Evolutionary conservation across 2,113 vertebrate species (phyloP), one percentile per base, ranked within the genome.

Genomic region (Rhagologus leucostigma): DNA sequence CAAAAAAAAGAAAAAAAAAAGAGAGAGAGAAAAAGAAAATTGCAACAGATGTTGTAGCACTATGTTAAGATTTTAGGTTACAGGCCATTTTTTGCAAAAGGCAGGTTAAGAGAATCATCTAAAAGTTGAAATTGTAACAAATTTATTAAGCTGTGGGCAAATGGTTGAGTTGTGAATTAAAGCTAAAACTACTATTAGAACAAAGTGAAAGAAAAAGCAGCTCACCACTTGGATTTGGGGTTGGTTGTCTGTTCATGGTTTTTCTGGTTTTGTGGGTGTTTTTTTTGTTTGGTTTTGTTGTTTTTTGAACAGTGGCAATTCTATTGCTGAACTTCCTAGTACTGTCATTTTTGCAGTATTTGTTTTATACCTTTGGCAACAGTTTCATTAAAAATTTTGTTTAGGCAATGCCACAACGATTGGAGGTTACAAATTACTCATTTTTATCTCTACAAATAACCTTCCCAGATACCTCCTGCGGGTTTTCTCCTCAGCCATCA

Each of bases 341-440:
- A 24, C 12, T 14, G 10, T 8, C 10, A 49, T 26, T 70, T 70
- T 17, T 14, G 6, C 26, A 55, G 56, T 1, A 8, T 11, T 11
- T 20, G 17, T 52, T 74, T 52, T 20, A 77, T 9, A 62, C 24
- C 24, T 70, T 50, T 16, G 16, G 24, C n/a, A 53, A 81, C 3
- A 2, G 17, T 49, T 84, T 1, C 0, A 0, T 14, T 22, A 9
- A 19, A 19, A 47, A 14, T 22, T 33, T 29, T 17, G 27, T 13
- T 39, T 3, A 22, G 33, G 17, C 46, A 47, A 10, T 11, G 41
- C 35, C 57, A 73, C 29, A 32, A 37, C 1, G 10, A 20, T 14
- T 8, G 7, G 42, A 69, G 37, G 64, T 35, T 69, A 46, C 0
- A 2, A 56, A 59, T 52, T 13, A n/a, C 23, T 68, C n/a, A 4